Base-by-base conservation (phyloP, 2,888 invertebrate species). In the Malachius bipustulatus region DNA sequence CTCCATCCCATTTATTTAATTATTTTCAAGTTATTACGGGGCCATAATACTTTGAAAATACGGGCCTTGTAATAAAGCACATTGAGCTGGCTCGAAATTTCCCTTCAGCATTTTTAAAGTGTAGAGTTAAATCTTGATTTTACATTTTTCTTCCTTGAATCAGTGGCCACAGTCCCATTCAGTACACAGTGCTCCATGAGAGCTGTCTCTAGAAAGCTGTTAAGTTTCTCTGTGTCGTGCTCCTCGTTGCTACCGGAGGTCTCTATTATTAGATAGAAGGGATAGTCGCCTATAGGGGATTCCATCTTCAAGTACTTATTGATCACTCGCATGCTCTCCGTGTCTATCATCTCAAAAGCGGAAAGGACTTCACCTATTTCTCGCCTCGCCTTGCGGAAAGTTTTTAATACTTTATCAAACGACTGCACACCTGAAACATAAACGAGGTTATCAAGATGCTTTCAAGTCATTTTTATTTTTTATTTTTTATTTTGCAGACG, bases 261-360 rank as follows among this genome's bases (percentile, higher is more conserved):
- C 64, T 90, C 90, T 39, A 90, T 70, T 3, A 90, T 57, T 58
- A 88, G 75, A 57, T 89, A 89, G 61, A 87, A 89, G 2, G 84
- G 80, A 55, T 73, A 78, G 4, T 75, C 71, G 3, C 70, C 64
- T 42, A 79, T 72, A 4, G 78, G 78, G 26, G 74, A 69, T 35
- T 60, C 62, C 26, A 78, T 48, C 3, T 70, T 67, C 26, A 76
- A 69, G 50, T 78, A 72, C 24, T 69, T 59, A 3, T 70, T 65
- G 1, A 78, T 74, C 34, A 73, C 66, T 11, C 70, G 67, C 54
- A 96, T 70, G 0, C 87, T 74, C 14, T 63, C 61, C 9, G 66
- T 65, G 62, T 97, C 97, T 46, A 97, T 81, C 66, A 97, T 77
- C 67, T 98, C 97, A 62, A 89, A 91, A 0, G 96, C 89, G 3